Evolutionary conservation across 1,140 invertebrate genomes (phyloP).

Genomic region (Drosophila serrata): DNA sequence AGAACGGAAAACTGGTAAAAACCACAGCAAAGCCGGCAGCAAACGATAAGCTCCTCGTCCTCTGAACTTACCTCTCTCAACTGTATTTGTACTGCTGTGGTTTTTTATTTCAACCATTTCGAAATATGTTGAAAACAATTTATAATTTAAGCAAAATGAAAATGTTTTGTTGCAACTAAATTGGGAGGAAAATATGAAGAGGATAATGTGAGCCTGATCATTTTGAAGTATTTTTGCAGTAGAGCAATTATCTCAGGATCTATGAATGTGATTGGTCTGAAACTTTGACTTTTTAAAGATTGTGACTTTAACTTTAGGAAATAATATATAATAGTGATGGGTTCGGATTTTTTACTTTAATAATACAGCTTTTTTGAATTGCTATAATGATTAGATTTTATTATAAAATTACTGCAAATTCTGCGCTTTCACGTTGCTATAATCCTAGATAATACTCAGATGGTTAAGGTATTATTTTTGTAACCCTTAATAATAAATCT

Average conservation of each 20-base stretch:
- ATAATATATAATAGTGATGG: no score
- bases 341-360: background rate
- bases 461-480: no score
- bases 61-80: background rate
- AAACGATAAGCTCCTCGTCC: conserved; percentile 41
- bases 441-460: no score
- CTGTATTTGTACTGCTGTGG: conserved; percentile 9
- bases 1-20: conserved; percentile 46
- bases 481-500: no score
- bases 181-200: conserved; percentile 13
- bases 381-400: background rate
- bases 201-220: conserved; percentile 6
- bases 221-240: background rate
- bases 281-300: background rate
- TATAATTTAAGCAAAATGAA: conserved; percentile 44
- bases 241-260: background rate
- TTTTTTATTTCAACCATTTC: conserved; percentile 42
- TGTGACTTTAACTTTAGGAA: background rate
- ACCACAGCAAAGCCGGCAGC: conserved; percentile 45
- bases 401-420: background rate
- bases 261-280: background rate
- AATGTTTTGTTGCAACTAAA: conserved; percentile 26
- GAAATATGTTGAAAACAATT: conserved; percentile 43
- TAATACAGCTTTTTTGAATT: background rate
- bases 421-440: no score